Conservation (phyloP, 2,888 invertebrate species). For the Eustalomyia histrio region DNA sequence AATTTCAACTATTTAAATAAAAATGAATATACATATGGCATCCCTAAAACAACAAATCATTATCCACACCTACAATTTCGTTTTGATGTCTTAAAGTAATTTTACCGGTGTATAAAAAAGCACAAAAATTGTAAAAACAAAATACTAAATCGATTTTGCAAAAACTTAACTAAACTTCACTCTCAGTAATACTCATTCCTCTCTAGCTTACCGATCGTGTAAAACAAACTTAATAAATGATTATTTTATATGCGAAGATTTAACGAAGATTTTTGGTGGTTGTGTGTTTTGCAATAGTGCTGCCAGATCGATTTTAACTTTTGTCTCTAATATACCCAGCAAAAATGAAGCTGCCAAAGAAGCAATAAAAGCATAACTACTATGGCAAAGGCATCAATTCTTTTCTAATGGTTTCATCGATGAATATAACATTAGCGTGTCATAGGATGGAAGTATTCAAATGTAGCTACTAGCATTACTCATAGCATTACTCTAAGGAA, state of each 20-base stretch:
- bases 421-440: too few species aligned
- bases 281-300: not conserved
- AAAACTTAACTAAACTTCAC: not conserved
- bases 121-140: not conserved
- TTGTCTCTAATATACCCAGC: too few species aligned
- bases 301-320: not conserved
- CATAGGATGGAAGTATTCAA: too few species aligned
- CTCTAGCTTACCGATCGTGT: slow-evolving; percentile 2
- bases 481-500: too few species aligned
- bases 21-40: not conserved
- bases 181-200: slow-evolving; percentile 23
- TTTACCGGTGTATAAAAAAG: slow-evolving; percentile 25
- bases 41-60: not conserved
- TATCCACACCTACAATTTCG: slow-evolving; percentile 22
- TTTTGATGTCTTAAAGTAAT: not conserved
- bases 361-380: too few species aligned
- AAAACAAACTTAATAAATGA: not conserved
- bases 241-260: slow-evolving; percentile 26
- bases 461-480: too few species aligned
- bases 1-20: too few species aligned
- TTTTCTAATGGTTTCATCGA: too few species aligned
- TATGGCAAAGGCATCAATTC: too few species aligned
- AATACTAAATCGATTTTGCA: slow-evolving; percentile 4
- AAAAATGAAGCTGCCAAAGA: too few species aligned
- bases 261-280: slow-evolving; percentile 17